Base-by-base conservation (phyloP, 2,113 vertebrate genomes). In the Cyprinodon tularosa region DNA sequence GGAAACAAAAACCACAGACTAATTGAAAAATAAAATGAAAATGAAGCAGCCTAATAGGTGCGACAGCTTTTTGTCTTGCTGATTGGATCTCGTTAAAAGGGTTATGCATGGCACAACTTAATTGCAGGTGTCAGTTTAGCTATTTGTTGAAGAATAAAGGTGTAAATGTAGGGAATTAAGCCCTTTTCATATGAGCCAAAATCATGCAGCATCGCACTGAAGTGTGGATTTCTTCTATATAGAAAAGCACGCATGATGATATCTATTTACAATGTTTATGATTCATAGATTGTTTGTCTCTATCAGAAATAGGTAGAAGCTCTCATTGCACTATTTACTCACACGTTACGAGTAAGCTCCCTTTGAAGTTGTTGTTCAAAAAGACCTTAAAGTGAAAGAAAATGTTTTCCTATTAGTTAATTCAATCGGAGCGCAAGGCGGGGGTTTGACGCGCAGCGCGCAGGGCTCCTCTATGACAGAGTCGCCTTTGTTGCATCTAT, bases 321-420 rank as follows among this genome's bases (percentile, higher is more conserved):
- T 62, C 12, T 7, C 62, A 82, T 70, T 82, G 57, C 84, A 79
- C 78, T 85, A 85, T 92, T 94, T 94, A 90, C 92, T 93, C 90
- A 92, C 95, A 95, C 95, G 95, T 96, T 96, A 95, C 94, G 95
- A 94, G 93, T 94, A 94, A 93, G 92, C 93, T 91, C 90, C 84
- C 96, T 97, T 97, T 98, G 96, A 97, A 96, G 95, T 93, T 96
- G 94, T 96, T 96, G 96, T 97, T 96, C 95, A 95, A 94, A 94
- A 95, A 93, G 92, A 94, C 92, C 85, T n/a, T 99, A 98, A 98
- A 98, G 94, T 97, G 96, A 98, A 98, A 98, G 96, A 97, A 99
- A 99, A 97, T 98, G 97, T 98, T 98, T 99, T 99, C 96, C 96
- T 98, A 99, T 99, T 98, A 96, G 97, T 98, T 98, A 97, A 98